A percentile compares a stretch with the other conserved stretches of the same genome.
These are phyloP conservation scores for Tuberolachnus salignus DNA, from an alignment of 2,888 invertebrate genomes.

Conservation along the genomic window DNA sequence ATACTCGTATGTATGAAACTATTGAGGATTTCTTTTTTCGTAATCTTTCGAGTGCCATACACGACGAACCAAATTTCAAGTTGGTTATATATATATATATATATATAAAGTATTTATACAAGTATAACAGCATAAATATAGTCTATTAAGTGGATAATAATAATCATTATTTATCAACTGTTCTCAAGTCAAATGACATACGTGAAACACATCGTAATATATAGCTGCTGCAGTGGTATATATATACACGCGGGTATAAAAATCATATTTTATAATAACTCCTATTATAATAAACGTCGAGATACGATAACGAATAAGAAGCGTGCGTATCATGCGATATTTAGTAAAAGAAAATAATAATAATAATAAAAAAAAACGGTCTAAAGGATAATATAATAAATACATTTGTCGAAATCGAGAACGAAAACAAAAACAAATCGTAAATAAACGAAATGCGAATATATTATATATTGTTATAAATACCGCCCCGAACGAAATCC, in stretches of 20 bases:
- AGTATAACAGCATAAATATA: background rate
- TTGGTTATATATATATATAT: no score
- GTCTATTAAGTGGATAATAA: constrained; percentile 14
- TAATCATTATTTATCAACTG: constrained; percentile 12
- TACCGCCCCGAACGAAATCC: constrained; percentile 34
- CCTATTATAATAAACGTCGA: background rate
- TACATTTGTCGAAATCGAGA: background rate
- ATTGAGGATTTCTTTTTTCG: constrained; percentile 26
- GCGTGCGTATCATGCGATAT: background rate
- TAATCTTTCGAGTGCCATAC: constrained; percentile 36
- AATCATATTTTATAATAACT: background rate
- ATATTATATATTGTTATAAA: constrained; percentile 3
- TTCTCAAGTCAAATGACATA: constrained; percentile 13
- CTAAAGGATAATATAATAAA: background rate
- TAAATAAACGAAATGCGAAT: background rate
- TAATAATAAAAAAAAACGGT: background rate
- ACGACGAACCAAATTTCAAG: constrained; percentile 23
- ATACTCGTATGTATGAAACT: background rate
- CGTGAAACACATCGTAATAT: constrained; percentile 17
- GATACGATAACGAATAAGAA: background rate
- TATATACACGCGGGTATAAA: background rate
- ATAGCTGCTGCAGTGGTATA: no score
- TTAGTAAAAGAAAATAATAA: background rate
- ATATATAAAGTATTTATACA: background rate
- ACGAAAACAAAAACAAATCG: background rate